phyloP scores from a whole-genome alignment of 1,140 invertebrate species.

The Arctopsyche grandis region DNA sequence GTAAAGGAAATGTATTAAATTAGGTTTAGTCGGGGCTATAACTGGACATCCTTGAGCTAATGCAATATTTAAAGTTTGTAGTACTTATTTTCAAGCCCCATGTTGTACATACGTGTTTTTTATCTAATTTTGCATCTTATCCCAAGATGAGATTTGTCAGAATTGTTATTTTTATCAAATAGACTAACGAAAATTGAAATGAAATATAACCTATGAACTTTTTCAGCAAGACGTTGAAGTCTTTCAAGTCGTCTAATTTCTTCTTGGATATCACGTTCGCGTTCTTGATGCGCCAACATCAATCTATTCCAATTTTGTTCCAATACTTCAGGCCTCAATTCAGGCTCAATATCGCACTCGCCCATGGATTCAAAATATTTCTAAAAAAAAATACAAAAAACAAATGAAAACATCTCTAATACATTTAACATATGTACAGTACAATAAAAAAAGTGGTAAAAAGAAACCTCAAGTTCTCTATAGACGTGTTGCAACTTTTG shows the following conservation, averaged over 20 bases:
- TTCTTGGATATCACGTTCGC: slow-evolving; percentile 88
- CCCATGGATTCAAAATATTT: slow-evolving; percentile 88
- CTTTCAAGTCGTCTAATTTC: slow-evolving; percentile 93
- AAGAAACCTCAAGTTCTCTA: slow-evolving; percentile 83
- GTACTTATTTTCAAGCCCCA: too few relatives aligned
- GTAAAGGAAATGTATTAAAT: too few relatives aligned
- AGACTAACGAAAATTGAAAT: too few relatives aligned
- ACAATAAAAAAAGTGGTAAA: not conserved
- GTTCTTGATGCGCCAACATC: slow-evolving; percentile 87
- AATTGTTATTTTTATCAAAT: too few relatives aligned
- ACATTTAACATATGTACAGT: not conserved
- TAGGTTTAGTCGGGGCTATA: too few relatives aligned
- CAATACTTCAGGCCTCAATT: slow-evolving; percentile 88
- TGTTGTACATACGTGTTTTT: too few relatives aligned
- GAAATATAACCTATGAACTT: slow-evolving; percentile 75
- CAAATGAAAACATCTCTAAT: not conserved
- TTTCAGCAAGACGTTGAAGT: slow-evolving; percentile 92
- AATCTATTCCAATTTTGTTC: slow-evolving; percentile 92
- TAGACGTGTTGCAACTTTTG: slow-evolving; percentile 87
- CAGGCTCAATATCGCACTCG: slow-evolving; percentile 88
- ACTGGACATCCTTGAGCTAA: too few relatives aligned
- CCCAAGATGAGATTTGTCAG: too few relatives aligned
- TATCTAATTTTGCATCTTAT: too few relatives aligned
- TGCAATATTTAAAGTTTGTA: too few relatives aligned
- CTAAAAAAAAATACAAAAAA: slow-evolving; percentile 58